Evolutionary conservation across 2,888 invertebrate genomes (phyloP), one percentile per base, ranked within the genome.

Genomic region (Tiliacea citrago): DNA sequence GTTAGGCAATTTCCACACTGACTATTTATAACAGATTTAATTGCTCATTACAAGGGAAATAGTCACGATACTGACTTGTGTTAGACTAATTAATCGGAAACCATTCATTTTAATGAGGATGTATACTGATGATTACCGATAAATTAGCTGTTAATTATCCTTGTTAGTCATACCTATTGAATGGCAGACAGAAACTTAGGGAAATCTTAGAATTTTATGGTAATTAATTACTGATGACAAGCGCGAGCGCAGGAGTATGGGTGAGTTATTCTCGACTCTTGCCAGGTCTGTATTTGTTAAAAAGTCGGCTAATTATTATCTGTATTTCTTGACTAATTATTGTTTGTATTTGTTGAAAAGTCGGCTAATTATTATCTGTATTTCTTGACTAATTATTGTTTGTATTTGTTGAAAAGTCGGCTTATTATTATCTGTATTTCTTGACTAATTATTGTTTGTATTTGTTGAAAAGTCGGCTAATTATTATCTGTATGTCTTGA

Each of bases 91-190:
- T 55, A 29, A 24, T 70, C 29, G 73, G 62, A 73, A 82, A 73
- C 45, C 49, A 82, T 82, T 18, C 1, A 55, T 70, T 69, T 73
- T 58, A 69, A 73, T 77, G 77, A 68, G 82, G 42, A 60, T 67
- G 21, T 69, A 39, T 39, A 42, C 13, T 68, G 58, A 61, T 65
- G 35, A 70, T 82, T 77, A 67, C 68, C 68, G 21, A 68, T 39
- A n/a, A 42, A 69, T 69, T 58, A 18, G 13, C 67, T 82, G 66
- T n/a, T 73, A 69, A 81, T 69, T 69, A 68, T 49, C 55, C 10
- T 62, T 66, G 57, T 71, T 68, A 63, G 76, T 76, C 39, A 45
- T 45, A 67, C 51, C 62, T 66, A 53, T 75, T 75, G 63, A 66
- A 53, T 67, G 39, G n/a, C 10, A 53, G 51, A 51, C 61, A 8